Base-by-base conservation (phyloP, 2,113 vertebrate genomes). In the Tamias sibiricus region DNA sequence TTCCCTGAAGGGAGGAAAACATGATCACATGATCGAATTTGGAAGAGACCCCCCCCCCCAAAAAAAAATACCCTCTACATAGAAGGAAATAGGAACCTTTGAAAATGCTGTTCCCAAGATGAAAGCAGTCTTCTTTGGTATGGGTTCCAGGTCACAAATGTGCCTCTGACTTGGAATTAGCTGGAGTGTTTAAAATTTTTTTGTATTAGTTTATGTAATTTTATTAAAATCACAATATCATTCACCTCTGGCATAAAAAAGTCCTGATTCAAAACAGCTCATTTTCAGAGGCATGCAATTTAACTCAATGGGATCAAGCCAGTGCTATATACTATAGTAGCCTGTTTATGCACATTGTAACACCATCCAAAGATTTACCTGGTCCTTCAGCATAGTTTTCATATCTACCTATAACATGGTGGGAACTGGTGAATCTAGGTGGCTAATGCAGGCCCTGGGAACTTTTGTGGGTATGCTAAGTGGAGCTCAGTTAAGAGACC, bases 11-110 rank as follows among this genome's bases (percentile, higher is more conserved):
- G 49, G 52, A 79, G 6, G 32, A 37, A 24, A 91, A 91, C 26
- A 24, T 80, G 68, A 74, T 90, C 26, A 54, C 26, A 24, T 80
- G 68, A 74, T 90, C 26, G 47, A 85, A 16, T 87, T 94, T n/a
- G 79, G 64, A 87, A 91, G 44, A 90, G 81, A 54, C 24, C 19
- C 44, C 44, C 44, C 44, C n/a, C 26, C 30, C 30, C 30, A 35
- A 42, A 42, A 24, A 74, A 74, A 24, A n/a, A n/a, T n/a, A n/a
- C n/a, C n/a, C n/a, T n/a, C n/a, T 79, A 40, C 20, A 47, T 2
- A 90, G 76, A 91, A 89, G 52, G 49, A 75, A 83, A 83, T 82
- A 44, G 30, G 71, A 52, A 40, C 72, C 54, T 93, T 81, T 75
- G 71, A 26, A n/a, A 87, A 84, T 92, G 28, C 28, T 87, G 47